phyloP scores from a whole-genome alignment of 2,888 invertebrate species.

The Agrilus biguttatus region DNA sequence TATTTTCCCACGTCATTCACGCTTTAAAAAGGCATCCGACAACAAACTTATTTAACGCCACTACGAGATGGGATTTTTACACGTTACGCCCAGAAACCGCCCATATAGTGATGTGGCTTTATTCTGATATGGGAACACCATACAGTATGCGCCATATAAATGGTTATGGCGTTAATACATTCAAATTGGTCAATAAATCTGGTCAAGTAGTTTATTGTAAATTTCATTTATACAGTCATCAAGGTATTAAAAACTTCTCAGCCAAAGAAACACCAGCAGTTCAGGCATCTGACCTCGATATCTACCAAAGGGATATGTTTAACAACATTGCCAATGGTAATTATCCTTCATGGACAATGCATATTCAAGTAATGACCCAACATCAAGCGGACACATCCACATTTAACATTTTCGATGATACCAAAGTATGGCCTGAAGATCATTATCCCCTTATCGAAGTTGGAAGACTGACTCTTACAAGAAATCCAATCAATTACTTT shows the following conservation, averaged over 20 bases:
- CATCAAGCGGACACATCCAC: slow-evolving; percentile 64
- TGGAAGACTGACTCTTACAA: slow-evolving; percentile 71
- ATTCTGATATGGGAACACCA: slow-evolving; percentile 85
- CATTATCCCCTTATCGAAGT: slow-evolving; percentile 81
- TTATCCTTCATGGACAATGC: slow-evolving; percentile 65
- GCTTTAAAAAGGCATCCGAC: slow-evolving; percentile 92
- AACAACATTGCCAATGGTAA: slow-evolving; percentile 68
- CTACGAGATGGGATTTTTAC: slow-evolving; percentile 94
- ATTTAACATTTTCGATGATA: slow-evolving; percentile 87
- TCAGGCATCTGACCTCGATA: slow-evolving; percentile 72
- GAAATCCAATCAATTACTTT: slow-evolving; percentile 85
- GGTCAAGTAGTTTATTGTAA: slow-evolving; percentile 66
- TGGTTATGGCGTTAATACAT: slow-evolving; percentile 89
- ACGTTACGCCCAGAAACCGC: slow-evolving; percentile 72
- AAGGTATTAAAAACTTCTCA: slow-evolving; percentile 70
- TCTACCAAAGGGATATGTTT: slow-evolving; percentile 75
- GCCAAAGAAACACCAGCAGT: slow-evolving; percentile 54
- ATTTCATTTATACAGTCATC: slow-evolving; percentile 84
- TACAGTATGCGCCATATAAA: slow-evolving; percentile 64
- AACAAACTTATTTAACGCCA: slow-evolving; percentile 77
- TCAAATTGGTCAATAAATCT: slow-evolving; percentile 69
- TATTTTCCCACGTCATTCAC: slow-evolving; percentile 92
- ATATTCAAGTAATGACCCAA: slow-evolving; percentile 76
- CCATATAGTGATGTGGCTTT: slow-evolving; percentile 73
- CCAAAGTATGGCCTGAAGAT: slow-evolving; percentile 81